A percentile compares a stretch with the other conserved stretches of the same genome.
phyloP scores from a whole-genome alignment of 2,113 vertebrate genomes.

The Meleagris gallopavo region DNA sequence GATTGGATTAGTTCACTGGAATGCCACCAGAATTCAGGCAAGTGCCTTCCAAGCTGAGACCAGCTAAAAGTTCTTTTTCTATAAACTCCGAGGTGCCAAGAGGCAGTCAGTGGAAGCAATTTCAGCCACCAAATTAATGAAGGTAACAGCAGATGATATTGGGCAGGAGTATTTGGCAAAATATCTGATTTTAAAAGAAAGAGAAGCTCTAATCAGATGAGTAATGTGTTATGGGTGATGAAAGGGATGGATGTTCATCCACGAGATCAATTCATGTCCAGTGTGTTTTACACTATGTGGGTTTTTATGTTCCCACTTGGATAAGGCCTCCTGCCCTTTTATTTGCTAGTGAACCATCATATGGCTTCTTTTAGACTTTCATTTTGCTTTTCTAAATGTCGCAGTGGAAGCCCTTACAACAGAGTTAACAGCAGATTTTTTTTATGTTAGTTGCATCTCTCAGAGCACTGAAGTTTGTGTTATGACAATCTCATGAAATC shows the following conservation, averaged over 20 bases:
- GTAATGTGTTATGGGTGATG: background rate
- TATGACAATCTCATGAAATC: background rate
- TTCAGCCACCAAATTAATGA: conserved; percentile 55
- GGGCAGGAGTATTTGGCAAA: conserved; percentile 26
- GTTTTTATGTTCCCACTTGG: background rate
- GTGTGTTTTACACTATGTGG: background rate
- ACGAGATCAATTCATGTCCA: background rate
- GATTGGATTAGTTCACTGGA: conserved; percentile 44
- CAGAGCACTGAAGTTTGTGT: background rate
- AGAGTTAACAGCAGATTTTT: background rate
- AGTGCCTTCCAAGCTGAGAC: conserved; percentile 46
- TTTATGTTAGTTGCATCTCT: background rate
- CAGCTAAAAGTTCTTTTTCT: conserved; percentile 53
- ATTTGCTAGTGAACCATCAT: background rate
- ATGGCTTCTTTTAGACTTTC: background rate
- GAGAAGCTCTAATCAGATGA: conserved; percentile 4
- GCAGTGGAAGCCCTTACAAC: background rate
- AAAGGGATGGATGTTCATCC: background rate
- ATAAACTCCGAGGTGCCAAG: conserved; percentile 45
- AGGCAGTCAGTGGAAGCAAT: conserved; percentile 51
- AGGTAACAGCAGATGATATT: background rate
- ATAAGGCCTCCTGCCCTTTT: background rate
- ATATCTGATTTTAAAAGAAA: conserved; percentile 14
- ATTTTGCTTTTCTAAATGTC: background rate
- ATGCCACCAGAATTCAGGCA: background rate